Evolutionary conservation across 1,140 invertebrate genomes (phyloP).

Genomic region (Drosophila insularis): DNA sequence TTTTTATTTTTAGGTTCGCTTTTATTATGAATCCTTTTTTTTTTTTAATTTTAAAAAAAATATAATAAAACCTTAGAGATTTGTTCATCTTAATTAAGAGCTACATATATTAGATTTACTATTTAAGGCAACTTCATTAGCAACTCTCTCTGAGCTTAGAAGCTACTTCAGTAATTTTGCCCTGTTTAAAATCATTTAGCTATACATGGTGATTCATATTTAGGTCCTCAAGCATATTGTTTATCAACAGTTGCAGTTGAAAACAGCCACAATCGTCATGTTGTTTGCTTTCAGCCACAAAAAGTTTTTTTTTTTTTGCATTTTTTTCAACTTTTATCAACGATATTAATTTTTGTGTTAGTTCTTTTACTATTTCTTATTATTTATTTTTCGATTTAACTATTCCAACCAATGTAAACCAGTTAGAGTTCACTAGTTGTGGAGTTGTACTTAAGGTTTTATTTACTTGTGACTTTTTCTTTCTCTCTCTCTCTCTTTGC

Average conservation of each 20-base stretch:
- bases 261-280: neutral
- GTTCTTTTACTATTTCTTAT: neutral
- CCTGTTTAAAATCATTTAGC: neutral
- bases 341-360: neutral
- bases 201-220: neutral
- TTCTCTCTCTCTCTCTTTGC: too few species aligned
- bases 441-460: neutral
- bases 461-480: neutral
- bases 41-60: too few species aligned
- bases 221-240: neutral
- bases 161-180: neutral
- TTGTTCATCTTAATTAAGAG: too few species aligned
- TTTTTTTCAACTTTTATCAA: neutral
- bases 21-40: too few species aligned
- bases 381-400: neutral
- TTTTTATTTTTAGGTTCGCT: too few species aligned
- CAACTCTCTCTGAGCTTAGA: neutral
- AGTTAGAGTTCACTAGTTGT: constrained; percentile 1
- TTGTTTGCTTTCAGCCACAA: neutral
- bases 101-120: too few species aligned
- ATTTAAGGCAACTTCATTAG: too few species aligned
- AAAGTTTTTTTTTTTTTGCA: neutral
- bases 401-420: neutral
- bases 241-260: neutral
- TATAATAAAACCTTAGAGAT: too few species aligned